phyloP scores from a whole-genome alignment of 2,888 invertebrate genomes.

The Anticlea derivata region DNA sequence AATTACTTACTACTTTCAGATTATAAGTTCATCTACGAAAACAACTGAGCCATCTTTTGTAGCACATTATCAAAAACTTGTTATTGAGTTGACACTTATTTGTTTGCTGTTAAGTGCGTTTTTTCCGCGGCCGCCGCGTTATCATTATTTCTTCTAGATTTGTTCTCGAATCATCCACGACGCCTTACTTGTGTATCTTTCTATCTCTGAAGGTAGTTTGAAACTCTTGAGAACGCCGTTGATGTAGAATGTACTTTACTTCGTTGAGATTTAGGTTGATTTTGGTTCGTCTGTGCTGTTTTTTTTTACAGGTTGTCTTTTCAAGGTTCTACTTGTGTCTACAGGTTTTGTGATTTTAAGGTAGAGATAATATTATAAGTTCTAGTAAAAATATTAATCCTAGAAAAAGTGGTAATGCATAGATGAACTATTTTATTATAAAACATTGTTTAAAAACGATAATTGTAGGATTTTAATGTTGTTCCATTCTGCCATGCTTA shows the following conservation, averaged over 20 bases:
- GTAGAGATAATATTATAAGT: not conserved
- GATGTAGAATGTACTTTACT: constrained; percentile 59
- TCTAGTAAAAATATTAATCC: not conserved
- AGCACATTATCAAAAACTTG: constrained; percentile 8
- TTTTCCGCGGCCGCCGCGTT: constrained; percentile 24
- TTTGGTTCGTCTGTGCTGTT: constrained; percentile 44
- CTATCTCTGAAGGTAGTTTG: constrained; percentile 77
- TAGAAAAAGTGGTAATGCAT: no score
- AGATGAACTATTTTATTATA: not conserved
- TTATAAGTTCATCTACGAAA: not conserved
- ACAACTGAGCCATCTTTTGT: not conserved
- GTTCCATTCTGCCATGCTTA: not conserved
- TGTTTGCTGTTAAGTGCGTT: constrained; percentile 21
- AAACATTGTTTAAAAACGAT: not conserved
- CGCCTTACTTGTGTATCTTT: constrained; percentile 83
- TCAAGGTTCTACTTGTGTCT: constrained; percentile 34
- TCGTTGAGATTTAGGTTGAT: constrained; percentile 65
- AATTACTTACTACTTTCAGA: not conserved
- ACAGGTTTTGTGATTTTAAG: constrained; percentile 12
- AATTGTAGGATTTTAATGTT: not conserved
- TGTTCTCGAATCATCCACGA: constrained; percentile 74
- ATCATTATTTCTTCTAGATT: constrained; percentile 62
- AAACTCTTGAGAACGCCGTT: constrained; percentile 63
- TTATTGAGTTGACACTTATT: constrained; percentile 16
- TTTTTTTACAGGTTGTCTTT: constrained; percentile 45